Conservation (phyloP, 2,113 vertebrate species). For the Chaetura pelagica region DNA sequence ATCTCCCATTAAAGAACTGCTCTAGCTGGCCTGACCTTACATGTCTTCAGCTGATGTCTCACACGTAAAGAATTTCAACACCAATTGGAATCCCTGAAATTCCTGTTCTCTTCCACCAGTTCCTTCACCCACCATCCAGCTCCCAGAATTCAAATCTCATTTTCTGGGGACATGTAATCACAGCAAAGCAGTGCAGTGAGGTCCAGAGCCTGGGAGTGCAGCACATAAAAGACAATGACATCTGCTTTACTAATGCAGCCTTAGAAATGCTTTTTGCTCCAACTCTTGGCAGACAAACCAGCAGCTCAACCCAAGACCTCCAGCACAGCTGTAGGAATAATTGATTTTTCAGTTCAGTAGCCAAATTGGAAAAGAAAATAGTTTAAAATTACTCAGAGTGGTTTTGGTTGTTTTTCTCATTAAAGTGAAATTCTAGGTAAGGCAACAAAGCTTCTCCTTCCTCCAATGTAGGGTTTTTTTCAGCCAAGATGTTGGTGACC, state of each 20-base stretch:
- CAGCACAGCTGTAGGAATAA: slow-evolving; percentile 11
- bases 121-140: background rate
- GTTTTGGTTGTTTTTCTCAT: background rate
- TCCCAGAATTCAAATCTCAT: background rate
- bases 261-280: background rate
- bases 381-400: background rate
- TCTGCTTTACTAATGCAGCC: background rate
- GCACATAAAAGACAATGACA: background rate
- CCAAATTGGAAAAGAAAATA: slow-evolving; percentile 46
- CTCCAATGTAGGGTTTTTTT: background rate
- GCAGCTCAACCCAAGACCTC: background rate
- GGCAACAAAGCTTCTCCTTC: background rate
- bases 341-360: background rate
- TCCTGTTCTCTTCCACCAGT: background rate
- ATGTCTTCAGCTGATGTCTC: background rate
- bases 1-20: rapidly evolving
- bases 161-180: background rate
- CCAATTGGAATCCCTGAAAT: background rate
- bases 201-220: background rate
- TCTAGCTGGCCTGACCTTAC: background rate
- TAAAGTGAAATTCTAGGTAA: background rate
- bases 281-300: background rate
- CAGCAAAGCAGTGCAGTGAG: background rate
- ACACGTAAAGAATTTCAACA: background rate
- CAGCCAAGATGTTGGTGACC: rapidly evolving